phyloP scores from a whole-genome alignment of 1,140 invertebrate species.

The Bathynomus jamesi region DNA sequence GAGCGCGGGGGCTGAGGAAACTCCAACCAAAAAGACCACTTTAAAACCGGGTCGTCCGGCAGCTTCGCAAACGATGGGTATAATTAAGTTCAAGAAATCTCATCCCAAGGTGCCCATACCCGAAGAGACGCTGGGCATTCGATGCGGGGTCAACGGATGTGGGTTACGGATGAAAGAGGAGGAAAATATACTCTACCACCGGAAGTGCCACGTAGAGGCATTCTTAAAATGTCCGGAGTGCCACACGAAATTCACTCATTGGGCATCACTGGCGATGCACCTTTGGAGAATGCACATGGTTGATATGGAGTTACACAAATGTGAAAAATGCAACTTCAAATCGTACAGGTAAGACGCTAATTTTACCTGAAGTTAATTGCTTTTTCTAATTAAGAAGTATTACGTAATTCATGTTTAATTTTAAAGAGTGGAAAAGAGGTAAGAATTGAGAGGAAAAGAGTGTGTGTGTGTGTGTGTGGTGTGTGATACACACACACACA shows the following conservation, averaged over 20 bases:
- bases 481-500: not conserved
- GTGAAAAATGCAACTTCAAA: slow-evolving; percentile 45
- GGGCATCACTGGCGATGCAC: slow-evolving; percentile 44
- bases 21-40: too few species aligned
- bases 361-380: too few species aligned
- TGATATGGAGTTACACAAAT: slow-evolving; percentile 45
- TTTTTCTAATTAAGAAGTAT: too few species aligned
- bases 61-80: not conserved
- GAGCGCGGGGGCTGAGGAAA: too few species aligned
- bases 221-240: slow-evolving; percentile 62
- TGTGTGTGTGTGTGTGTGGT: not conserved
- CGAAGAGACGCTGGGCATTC: slow-evolving; percentile 24
- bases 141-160: slow-evolving; percentile 43
- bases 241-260: slow-evolving; percentile 46
- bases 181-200: slow-evolving; percentile 50
- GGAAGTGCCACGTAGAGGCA: slow-evolving; percentile 51
- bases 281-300: slow-evolving; percentile 45
- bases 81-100: not conserved
- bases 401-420: too few species aligned
- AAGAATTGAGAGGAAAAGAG: not conserved
- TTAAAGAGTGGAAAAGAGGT: too few species aligned
- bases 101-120: slow-evolving; percentile 2
- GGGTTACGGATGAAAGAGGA: slow-evolving; percentile 44
- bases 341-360: slow-evolving; percentile 38
- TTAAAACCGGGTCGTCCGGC: not conserved